Evolutionary conservation across 2,797 vertebrate genomes (phyloP).

Genomic region (Picus viridis): DNA sequence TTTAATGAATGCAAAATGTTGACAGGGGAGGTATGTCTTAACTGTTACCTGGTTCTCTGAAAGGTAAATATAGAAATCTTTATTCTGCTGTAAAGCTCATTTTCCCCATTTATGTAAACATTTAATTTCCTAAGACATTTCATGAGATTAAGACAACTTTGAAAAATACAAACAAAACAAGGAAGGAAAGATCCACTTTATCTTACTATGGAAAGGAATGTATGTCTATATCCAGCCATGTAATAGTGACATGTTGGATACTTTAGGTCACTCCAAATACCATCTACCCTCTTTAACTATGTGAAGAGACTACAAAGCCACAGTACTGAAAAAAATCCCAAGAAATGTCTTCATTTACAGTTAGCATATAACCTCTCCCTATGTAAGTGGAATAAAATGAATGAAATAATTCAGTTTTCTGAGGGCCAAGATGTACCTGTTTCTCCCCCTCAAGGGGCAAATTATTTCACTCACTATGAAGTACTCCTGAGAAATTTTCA

Average conservation of each 20-base stretch:
- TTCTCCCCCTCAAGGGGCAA: neutral
- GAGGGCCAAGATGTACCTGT: neutral
- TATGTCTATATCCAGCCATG: neutral
- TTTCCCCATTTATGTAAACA: neutral
- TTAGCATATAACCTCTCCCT: neutral
- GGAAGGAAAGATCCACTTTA: neutral
- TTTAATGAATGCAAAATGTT: no score
- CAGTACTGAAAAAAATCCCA: neutral
- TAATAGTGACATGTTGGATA: neutral
- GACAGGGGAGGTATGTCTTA: no score
- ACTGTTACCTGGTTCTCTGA: no score
- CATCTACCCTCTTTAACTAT: neutral
- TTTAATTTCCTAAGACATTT: neutral
- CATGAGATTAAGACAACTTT: neutral
- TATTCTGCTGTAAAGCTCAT: neutral
- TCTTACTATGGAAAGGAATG: neutral
- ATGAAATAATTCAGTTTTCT: neutral
- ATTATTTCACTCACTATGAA: neutral
- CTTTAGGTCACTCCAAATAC: rapidly evolving
- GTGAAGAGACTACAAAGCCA: neutral
- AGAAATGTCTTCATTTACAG: neutral
- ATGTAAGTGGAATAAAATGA: neutral
- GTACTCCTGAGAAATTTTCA: neutral
- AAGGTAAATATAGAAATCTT: neutral
- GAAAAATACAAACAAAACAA: neutral